Percentiles rank a stretch among this genome's conserved stretches.
Conservation (phyloP, 2,888 invertebrate genomes). For the Dicyrtomina minuta region DNA sequence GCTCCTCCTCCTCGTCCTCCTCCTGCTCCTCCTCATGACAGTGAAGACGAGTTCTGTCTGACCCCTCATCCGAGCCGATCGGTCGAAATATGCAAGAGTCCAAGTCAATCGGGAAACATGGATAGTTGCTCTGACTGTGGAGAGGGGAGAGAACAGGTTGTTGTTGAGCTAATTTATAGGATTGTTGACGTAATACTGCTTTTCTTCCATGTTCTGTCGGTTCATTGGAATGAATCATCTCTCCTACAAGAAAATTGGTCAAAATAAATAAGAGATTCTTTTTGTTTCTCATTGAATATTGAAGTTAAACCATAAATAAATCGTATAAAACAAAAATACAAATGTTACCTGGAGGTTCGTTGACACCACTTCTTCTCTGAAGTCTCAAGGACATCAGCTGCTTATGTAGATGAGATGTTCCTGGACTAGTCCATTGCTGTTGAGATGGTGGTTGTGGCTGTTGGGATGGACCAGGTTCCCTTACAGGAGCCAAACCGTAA, state of each 20-base stretch:
- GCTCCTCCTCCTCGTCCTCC: constrained; percentile 36
- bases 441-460: not conserved
- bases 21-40: constrained; percentile 39
- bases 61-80: constrained; percentile 41
- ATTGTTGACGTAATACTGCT: constrained; percentile 73
- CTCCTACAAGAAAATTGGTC: not conserved
- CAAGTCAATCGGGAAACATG: constrained; percentile 32
- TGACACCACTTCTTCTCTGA: constrained; percentile 46
- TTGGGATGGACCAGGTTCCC: constrained; percentile 23
- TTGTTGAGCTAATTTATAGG: constrained; percentile 84
- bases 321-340: too few species aligned
- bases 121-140: constrained; percentile 56
- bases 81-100: constrained; percentile 49
- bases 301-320: too few species aligned
- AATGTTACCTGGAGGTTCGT: constrained; percentile 39
- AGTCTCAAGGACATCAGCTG: constrained; percentile 51
- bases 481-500: not conserved
- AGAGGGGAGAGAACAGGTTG: constrained; percentile 76
- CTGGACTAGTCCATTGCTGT: not conserved
- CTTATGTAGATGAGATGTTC: constrained; percentile 46
- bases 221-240: constrained; percentile 32
- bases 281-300: too few species aligned
- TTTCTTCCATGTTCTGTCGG: constrained; percentile 41
- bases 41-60: constrained; percentile 33
- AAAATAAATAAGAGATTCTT: too few species aligned